Conservation (phyloP, 64 coral and sea anemone genomes). For the Stichodactyla mertensii region DNA sequence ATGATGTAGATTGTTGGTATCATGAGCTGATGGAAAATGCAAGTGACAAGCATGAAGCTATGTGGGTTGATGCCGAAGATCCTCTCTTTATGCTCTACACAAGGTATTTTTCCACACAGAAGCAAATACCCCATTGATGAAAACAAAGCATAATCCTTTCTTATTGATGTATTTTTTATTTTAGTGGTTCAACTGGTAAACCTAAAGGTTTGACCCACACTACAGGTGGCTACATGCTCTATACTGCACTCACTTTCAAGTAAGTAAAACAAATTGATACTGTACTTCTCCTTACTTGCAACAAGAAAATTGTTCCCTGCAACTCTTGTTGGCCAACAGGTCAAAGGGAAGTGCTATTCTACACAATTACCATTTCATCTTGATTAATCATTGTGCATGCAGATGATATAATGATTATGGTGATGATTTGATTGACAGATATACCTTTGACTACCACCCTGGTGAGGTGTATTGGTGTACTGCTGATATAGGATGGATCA, state of each 20-base stretch:
- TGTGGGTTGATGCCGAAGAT: conserved; percentile 94
- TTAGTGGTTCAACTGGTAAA: conserved; percentile 95
- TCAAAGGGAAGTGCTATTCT: too few species aligned
- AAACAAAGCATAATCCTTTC: background rate
- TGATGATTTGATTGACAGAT: conserved; percentile 37
- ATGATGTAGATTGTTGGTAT: conserved; percentile 86
- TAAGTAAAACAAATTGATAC: conserved; percentile 28
- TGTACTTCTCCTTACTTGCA: too few species aligned
- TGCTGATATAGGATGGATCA: conserved; percentile 99
- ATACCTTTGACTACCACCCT: conserved; percentile 96
- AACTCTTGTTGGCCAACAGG: too few species aligned
- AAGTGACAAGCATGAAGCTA: conserved; percentile 75
- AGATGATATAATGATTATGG: too few species aligned
- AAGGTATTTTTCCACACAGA: conserved; percentile 28
- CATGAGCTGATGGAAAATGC: conserved; percentile 80
- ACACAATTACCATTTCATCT: too few species aligned
- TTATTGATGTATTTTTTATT: conserved; percentile 6
- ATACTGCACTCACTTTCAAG: conserved; percentile 92
- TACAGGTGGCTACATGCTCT: conserved; percentile 90
- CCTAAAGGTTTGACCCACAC: conserved; percentile 93
- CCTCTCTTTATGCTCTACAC: conserved; percentile 95
- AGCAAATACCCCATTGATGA: too few species aligned
- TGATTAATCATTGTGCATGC: too few species aligned
- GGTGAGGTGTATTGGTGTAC: conserved; percentile 99
- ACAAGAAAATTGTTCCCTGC: background rate